Base-by-base conservation (phyloP, 2,888 invertebrate genomes). In the Eupithecia tripunctaria region DNA sequence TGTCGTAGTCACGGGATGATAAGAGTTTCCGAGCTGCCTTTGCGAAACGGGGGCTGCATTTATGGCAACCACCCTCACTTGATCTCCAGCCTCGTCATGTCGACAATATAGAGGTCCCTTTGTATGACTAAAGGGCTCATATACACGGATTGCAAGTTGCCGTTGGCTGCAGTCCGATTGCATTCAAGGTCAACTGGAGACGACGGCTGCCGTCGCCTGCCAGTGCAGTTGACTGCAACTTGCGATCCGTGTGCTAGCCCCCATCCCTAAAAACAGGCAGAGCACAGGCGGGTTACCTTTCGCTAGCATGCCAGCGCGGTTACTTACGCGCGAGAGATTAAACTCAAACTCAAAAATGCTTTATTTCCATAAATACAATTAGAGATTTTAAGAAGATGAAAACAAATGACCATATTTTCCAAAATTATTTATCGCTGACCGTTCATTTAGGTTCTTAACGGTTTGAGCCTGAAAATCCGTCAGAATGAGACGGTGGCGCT, bases 401-500 rank as follows among this genome's bases (percentile, higher is more conserved):
- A 51, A 51, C 21, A 10, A 51, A 47, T 21, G 56, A 4, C 56
- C 10, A 12, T 25, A 4, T 51, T 2, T 25, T 56, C 4, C 12
- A 14, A 25, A 56, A 56, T 14, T 27, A 27, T 59, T 27, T 18
- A 29, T 60, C 60, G 4, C 32, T 62, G 12, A 8, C 12, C 36
- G 62, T 12, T 59, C 25, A 64, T 29, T 1, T 21, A 95, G 93
- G 96, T 98, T n/a, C 90, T 98, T 8, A 96, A 96, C 81, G 97
- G 96, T 0, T 82, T 97, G 10, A 95, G 92, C 72, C 85, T 97
- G 66, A 95, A 93, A 71, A 95, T 97, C 67, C 94, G 95, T 68
- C 89, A 94, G 12, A 96, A 96, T 0, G 95, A 97, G 85, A 97
- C 96, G 0, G 95, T 97, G 12, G 97, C 97, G 0, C 90, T 97